Conservation (phyloP, 1,140 invertebrate genomes). For the Euura saliciscinereae region DNA sequence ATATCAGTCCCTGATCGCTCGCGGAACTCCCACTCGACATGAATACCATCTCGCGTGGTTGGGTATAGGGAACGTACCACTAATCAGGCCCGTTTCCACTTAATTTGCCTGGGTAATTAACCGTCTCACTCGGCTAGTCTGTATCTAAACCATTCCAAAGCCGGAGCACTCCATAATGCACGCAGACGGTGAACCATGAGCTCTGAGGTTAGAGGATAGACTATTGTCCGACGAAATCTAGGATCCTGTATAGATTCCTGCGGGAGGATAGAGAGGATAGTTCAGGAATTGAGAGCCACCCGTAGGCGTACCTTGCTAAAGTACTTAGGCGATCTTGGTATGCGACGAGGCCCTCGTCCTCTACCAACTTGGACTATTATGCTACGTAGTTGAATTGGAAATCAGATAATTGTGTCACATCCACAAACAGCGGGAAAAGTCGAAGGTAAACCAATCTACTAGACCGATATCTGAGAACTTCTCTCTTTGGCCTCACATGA, state of each 20-base stretch:
- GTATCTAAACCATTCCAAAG: slow-evolving; percentile 5
- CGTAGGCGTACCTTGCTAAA: no score
- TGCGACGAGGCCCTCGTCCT: no score
- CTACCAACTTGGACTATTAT: no score
- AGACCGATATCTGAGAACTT: no score
- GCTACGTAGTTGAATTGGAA: no score
- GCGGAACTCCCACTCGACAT: slow-evolving; percentile 1
- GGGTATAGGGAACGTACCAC: slow-evolving; percentile 43
- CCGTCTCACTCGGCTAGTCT: slow-evolving; percentile 44
- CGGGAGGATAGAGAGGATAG: neutral
- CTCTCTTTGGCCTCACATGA: no score
- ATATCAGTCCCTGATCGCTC: neutral
- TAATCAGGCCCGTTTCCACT: slow-evolving; percentile 58
- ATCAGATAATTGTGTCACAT: no score
- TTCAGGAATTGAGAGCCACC: no score
- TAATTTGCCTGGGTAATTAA: slow-evolving; percentile 59
- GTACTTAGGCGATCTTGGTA: no score
- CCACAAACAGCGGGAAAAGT: no score
- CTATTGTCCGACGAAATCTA: neutral
- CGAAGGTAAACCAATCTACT: no score
- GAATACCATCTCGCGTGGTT: slow-evolving; percentile 33
- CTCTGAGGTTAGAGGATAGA: neutral
- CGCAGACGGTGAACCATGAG: neutral
- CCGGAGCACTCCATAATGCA: neutral
- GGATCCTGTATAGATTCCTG: neutral